These are phyloP conservation scores for Nemurella pictetii DNA, from an alignment of 2,888 invertebrate genomes.

Conservation along the genomic window DNA sequence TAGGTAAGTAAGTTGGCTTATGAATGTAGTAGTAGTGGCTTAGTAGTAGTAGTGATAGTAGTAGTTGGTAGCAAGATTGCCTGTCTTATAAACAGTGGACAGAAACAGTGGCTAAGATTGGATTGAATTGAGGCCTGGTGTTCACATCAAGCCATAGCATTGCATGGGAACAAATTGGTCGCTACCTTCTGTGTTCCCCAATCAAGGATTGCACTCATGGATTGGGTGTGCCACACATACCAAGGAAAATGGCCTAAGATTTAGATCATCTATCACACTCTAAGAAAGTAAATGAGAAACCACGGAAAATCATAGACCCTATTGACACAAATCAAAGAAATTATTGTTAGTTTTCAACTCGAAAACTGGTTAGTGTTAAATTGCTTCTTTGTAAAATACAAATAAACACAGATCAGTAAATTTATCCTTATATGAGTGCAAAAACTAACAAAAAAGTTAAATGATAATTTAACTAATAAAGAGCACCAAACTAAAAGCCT, in stretches of 20 bases:
- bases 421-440: not conserved
- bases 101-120: not conserved
- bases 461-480: not conserved
- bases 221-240: not conserved
- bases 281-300: slow-evolving; percentile 6
- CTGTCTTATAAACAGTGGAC: no score
- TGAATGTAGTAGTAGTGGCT: not conserved
- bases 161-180: slow-evolving; percentile 5
- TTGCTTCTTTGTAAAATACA: slow-evolving; percentile 5
- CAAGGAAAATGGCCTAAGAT: not conserved
- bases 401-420: slow-evolving; percentile 15
- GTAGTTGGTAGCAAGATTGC: not conserved
- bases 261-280: not conserved
- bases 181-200: not conserved
- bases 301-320: slow-evolving; percentile 21
- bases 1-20: not conserved
- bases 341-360: not conserved
- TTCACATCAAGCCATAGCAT: slow-evolving; percentile 39
- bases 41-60: not conserved
- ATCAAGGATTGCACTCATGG: not conserved
- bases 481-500: not conserved
- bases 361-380: not conserved
- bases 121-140: slow-evolving; percentile 42
- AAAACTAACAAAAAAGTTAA: not conserved
- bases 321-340: slow-evolving; percentile 5